Evolutionary conservation across 2,113 vertebrate genomes (phyloP).

Genomic region (Lycaon pictus): DNA sequence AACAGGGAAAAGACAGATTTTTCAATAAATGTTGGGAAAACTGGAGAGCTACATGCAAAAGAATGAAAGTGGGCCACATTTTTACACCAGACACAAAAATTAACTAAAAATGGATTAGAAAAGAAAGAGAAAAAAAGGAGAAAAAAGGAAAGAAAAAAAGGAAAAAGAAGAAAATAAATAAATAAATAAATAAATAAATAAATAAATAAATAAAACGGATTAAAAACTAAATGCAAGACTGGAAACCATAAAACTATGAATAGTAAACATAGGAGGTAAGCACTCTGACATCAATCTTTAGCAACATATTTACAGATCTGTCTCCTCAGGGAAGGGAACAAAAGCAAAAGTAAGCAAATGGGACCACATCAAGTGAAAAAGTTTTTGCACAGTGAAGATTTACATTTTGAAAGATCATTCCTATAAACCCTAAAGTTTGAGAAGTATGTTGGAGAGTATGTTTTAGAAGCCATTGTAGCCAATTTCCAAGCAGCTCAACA

Average conservation of each 20-base stretch:
- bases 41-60: neutral
- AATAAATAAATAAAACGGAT: neutral
- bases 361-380: neutral
- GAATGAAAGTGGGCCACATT: neutral
- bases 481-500: neutral
- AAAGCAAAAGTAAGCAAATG: neutral
- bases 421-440: neutral
- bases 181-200: neutral
- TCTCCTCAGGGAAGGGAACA: neutral
- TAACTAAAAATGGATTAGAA: neutral
- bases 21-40: neutral
- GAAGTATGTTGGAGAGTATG: neutral
- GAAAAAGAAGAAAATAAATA: too few species aligned
- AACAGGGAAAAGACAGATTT: neutral
- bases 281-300: neutral
- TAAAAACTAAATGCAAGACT: neutral
- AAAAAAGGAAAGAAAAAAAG: too few species aligned
- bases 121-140: too few species aligned
- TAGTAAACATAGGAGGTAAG: neutral
- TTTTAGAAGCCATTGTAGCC: neutral
- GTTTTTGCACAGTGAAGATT: neutral
- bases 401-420: neutral
- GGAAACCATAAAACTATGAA: neutral
- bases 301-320: neutral
- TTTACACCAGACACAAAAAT: neutral